Conservation (phyloP, 2,888 invertebrate species). For the Diachrysia chrysitis region DNA sequence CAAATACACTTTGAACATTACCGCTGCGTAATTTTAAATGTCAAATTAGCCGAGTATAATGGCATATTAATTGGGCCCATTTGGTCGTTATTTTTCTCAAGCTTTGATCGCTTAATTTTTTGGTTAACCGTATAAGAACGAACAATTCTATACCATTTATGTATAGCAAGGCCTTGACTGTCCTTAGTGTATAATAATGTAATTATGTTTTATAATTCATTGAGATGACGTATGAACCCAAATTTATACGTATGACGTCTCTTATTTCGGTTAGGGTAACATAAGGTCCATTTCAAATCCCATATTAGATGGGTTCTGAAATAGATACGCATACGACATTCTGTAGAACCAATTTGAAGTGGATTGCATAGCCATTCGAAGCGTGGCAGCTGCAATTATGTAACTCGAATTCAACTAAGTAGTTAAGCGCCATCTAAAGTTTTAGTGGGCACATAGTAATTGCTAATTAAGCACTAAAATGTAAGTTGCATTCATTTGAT, state of each 20-base stretch:
- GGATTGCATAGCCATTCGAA: slow-evolving; percentile 36
- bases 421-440: slow-evolving; percentile 29
- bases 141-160: slow-evolving; percentile 68
- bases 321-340: slow-evolving; percentile 57
- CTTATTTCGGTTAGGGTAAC: slow-evolving; percentile 63
- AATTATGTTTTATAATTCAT: slow-evolving; percentile 74
- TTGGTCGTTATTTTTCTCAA: slow-evolving; percentile 56
- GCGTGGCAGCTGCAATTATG: slow-evolving; percentile 40
- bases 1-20: slow-evolving; percentile 28
- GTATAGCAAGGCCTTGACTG: slow-evolving; percentile 72
- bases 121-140: slow-evolving; percentile 69
- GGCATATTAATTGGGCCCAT: slow-evolving; percentile 51
- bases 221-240: slow-evolving; percentile 79
- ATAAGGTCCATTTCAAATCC: slow-evolving; percentile 60
- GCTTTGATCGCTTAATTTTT: slow-evolving; percentile 61
- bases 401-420: slow-evolving; percentile 19
- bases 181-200: slow-evolving; percentile 77
- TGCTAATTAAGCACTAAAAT: slow-evolving; percentile 42
- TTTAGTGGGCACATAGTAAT: slow-evolving; percentile 39
- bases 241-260: slow-evolving; percentile 82
- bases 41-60: slow-evolving; percentile 44
- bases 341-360: slow-evolving; percentile 54
- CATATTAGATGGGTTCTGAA: slow-evolving; percentile 53
- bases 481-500: slow-evolving; percentile 34
- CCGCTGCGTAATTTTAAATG: slow-evolving; percentile 32